These are phyloP conservation scores for Plectropomus leopardus DNA, from an alignment of 2,113 vertebrate genomes.

Conservation along the genomic window DNA sequence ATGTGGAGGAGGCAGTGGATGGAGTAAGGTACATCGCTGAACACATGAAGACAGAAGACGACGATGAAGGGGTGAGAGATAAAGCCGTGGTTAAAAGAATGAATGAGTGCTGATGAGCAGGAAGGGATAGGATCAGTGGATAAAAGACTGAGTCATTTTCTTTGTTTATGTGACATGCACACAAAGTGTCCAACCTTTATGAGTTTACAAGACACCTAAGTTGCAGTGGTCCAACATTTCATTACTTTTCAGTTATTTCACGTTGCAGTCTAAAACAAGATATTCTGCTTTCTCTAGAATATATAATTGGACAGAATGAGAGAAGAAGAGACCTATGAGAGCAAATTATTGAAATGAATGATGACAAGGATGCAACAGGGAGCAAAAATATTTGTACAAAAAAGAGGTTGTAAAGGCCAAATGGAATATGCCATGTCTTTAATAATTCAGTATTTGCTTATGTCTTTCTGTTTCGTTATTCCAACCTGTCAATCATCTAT, in stretches of 20 bases:
- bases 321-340: constrained; percentile 1
- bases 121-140: not conserved
- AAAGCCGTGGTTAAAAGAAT: not conserved
- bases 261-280: too few relatives aligned
- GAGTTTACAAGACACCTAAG: too few relatives aligned
- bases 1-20: constrained; percentile 85
- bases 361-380: constrained; percentile 13
- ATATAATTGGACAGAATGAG: not conserved
- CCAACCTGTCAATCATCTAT: constrained; percentile 3
- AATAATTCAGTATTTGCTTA: constrained; percentile 5
- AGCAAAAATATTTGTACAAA: constrained; percentile 11
- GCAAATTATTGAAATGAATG: constrained; percentile 31
- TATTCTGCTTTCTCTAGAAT: too few relatives aligned
- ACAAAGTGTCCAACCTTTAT: too few relatives aligned
- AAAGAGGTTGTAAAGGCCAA: constrained; percentile 12
- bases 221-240: too few relatives aligned
- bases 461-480: not conserved
- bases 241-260: too few relatives aligned
- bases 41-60: constrained; percentile 86
- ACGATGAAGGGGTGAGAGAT: constrained; percentile 85
- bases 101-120: constrained; percentile 1
- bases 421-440: not conserved
- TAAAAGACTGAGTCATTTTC: too few relatives aligned
- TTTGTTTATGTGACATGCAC: too few relatives aligned
- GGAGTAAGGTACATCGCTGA: constrained; percentile 86